Evolutionary conservation across 2,113 vertebrate species (phyloP), one percentile per base, ranked within the genome.

Genomic region (Pelobates fuscus): DNA sequence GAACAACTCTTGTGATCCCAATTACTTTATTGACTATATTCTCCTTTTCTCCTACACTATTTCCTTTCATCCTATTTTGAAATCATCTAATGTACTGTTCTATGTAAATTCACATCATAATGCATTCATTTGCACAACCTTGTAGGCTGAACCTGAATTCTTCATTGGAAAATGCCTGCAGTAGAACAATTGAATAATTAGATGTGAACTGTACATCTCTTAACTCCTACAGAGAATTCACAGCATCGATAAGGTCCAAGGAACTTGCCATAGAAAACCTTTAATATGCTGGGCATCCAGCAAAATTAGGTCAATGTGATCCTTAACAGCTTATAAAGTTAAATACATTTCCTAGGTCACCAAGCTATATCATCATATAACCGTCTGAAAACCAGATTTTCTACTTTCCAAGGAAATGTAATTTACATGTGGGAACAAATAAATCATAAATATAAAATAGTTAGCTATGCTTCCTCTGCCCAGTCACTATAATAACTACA

Each of bases 181-280:
- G 32, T n/a, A 52, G 43, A 18, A 23, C 27, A 49, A 43, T 2
- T 20, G 25, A 52, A 20, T 69, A 69, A 69, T 69, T 69, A 69
- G 27, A 69, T 69, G 46, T 46, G 54, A 30, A 37, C 46, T 57
- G n/a, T 55, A 5, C 3, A 30, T 57, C 49, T 69, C 67, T 37
- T 57, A 29, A 46, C 49, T 41, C 67, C 49, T 57, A 27, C 49
- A 37, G 49, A 46, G 52, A 55, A 54, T 69, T 57, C 67, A 55
- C 23, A 20, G 23, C 12, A 69, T 69, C 67, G 55, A 69, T 69
- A 69, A 55, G 49, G 49, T 69, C 54, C n/a, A 69, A n/a, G 66
- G 59, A 70, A 59, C 32, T 27, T 59, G 54, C 68, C 30, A 70
- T 5, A 59, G 68, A 37, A 70, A 41, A 59, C 32, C 25, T 70